Percentiles rank a stretch among this genome's conserved stretches.
Conservation (phyloP, 2,888 invertebrate genomes). For the Drosophila barbarae region DNA sequence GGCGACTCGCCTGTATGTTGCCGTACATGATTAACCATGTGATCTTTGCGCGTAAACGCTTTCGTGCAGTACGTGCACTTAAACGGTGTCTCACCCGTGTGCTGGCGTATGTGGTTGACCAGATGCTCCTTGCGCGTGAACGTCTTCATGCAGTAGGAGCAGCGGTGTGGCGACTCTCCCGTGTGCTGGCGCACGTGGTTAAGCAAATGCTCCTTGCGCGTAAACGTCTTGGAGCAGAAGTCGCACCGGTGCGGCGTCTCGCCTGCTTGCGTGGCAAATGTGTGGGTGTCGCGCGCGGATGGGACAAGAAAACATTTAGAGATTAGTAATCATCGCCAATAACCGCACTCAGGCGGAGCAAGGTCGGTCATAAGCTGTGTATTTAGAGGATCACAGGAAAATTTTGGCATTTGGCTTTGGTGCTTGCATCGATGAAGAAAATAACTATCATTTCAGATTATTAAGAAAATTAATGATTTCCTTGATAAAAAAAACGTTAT, state of each 20-base stretch:
- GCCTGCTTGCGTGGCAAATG: conserved; percentile 77
- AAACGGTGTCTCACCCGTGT: conserved; percentile 91
- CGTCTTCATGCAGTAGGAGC: conserved; percentile 91
- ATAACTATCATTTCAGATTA: not conserved
- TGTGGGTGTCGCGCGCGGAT: conserved; percentile 27
- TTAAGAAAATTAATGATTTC: not conserved
- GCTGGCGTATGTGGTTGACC: conserved; percentile 91
- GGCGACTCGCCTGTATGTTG: conserved; percentile 91
- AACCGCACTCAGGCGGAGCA: not conserved
- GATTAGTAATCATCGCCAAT: conserved; percentile 79
- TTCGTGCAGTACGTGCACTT: conserved; percentile 91
- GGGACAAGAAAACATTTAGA: conserved; percentile 56
- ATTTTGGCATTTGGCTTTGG: conserved; percentile 22
- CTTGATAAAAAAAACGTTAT: not conserved
- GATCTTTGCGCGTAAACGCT: conserved; percentile 91
- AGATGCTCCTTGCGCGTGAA: conserved; percentile 94
- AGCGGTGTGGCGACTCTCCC: conserved; percentile 91
- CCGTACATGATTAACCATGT: conserved; percentile 87
- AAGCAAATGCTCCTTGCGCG: conserved; percentile 91
- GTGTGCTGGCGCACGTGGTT: conserved; percentile 91
- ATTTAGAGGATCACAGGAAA: conserved; percentile 5
- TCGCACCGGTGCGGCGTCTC: conserved; percentile 92
- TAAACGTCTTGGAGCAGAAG: conserved; percentile 92
- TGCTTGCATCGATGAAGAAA: not conserved
- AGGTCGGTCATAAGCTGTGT: conserved; percentile 2